Conservation (phyloP, 2,797 vertebrate genomes). For the Protosalanx chinensis region DNA sequence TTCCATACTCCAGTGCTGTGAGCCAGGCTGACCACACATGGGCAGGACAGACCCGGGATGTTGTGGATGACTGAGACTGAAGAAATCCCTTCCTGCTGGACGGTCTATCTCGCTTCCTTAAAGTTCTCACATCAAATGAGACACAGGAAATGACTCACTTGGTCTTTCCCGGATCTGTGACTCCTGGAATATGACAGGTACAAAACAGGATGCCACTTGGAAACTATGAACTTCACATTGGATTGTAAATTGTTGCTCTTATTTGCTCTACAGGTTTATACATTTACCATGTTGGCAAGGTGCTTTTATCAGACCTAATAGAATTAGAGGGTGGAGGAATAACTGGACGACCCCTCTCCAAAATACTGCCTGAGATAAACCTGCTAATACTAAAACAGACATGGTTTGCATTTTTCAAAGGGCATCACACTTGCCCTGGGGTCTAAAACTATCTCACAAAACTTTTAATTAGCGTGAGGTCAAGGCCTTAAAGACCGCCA, state of each 20-base stretch:
- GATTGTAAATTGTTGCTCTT: neutral
- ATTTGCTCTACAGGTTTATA: neutral
- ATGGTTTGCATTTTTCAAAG: slow-evolving; percentile 40
- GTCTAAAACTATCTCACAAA: slow-evolving; percentile 7
- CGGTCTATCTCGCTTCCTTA: slow-evolving; percentile 68
- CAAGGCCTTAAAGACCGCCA: slow-evolving; percentile 25
- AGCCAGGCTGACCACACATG: slow-evolving; percentile 41
- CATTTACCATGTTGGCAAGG: neutral
- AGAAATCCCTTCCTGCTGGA: slow-evolving; percentile 79
- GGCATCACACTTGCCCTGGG: slow-evolving; percentile 27
- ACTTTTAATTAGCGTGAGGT: neutral
- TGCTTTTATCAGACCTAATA: neutral
- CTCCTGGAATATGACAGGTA: slow-evolving; percentile 68
- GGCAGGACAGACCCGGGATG: slow-evolving; percentile 61
- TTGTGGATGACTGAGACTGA: slow-evolving; percentile 74
- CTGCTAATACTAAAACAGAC: slow-evolving; percentile 20
- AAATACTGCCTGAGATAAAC: neutral
- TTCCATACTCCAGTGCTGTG: slow-evolving; percentile 58
- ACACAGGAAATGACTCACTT: slow-evolving; percentile 75
- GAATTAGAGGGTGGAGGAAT: no score
- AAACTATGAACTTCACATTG: slow-evolving; percentile 18
- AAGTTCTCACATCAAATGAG: slow-evolving; percentile 75
- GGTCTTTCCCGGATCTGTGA: slow-evolving; percentile 54
- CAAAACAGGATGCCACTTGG: slow-evolving; percentile 77
- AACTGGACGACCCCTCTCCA: neutral